These are phyloP conservation scores for Temnothorax curvispinosus DNA, from an alignment of 1,140 invertebrate genomes.

Conservation along the genomic window DNA sequence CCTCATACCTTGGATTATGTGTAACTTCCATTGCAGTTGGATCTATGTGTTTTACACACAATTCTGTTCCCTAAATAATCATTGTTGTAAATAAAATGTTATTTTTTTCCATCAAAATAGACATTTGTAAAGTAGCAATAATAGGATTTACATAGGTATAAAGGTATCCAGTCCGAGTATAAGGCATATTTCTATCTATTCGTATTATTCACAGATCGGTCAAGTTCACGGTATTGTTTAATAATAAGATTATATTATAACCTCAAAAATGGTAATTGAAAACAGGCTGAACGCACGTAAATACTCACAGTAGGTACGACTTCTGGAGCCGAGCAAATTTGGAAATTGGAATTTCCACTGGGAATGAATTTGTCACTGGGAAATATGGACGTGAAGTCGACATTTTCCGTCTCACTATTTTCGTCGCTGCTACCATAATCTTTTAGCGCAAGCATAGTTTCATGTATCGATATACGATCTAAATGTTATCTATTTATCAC, in stretches of 20 bases:
- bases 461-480: neutral
- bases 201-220: no score
- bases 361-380: neutral
- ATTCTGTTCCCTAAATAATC: conserved; percentile 84
- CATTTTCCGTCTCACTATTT: conserved; percentile 82
- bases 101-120: neutral
- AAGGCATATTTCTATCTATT: no score
- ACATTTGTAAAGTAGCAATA: neutral
- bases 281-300: neutral
- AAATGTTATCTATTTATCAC: neutral
- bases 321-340: conserved; percentile 91
- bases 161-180: no score
- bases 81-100: neutral
- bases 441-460: conserved; percentile 87
- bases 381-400: neutral
- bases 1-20: conserved; percentile 98
- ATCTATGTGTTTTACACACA: conserved; percentile 89
- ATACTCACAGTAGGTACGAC: conserved; percentile 91
- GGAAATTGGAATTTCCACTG: neutral
- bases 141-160: no score
- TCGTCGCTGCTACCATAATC: conserved; percentile 89
- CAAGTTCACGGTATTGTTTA: neutral
- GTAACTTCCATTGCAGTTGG: conserved; percentile 92
- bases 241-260: neutral
- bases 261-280: conserved; percentile 12